Evolutionary conservation across 2,888 invertebrate species (phyloP), one percentile per base, ranked within the genome.

Genomic region (Limnephilus auricula): DNA sequence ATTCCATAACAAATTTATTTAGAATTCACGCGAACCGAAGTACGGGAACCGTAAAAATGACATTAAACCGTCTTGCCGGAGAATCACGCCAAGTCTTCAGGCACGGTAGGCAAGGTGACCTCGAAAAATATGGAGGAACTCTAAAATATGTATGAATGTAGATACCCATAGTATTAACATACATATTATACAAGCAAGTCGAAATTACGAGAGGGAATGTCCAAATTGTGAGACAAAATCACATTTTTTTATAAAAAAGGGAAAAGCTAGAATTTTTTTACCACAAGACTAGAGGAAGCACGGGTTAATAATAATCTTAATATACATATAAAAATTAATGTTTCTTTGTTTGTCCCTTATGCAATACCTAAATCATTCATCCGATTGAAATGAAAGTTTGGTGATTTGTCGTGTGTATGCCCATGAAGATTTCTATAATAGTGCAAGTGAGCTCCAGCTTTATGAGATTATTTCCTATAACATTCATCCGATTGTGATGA

Each of bases 101-200:
- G 15, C 45, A 50, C 45, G 13, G 65, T 78, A 34, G 34, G 37
- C 45, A 89, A 89, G 89, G 89, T 79, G 79, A 89, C 37, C 89
- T 40, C 65, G 25, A n/a, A 6, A 65, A 65, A 65, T 65, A 65
- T 65, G 25, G 65, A 65, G n/a, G 25, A 65, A 9, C 6, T 65
- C 25, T 6, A 65, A 65, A 65, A 65, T 65, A 25, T 50, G 5
- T 18, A 25, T 65, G 0, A 13, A 45, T 45, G 45, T 45, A 25
- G 4, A 18, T 18, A 65, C 65, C 50, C 15, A 45, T 45, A 45
- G 50, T 18, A 50, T 50, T 50, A 18, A 50, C 15, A 50, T 5
- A 50, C 50, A 65, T 65, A 65, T 25, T n/a, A n/a, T 5, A 9
- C 2, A n/a, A 65, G n/a, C 65, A 65, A 50, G 18, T 18, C 18